phyloP scores from a whole-genome alignment of 2,797 vertebrate species.

The Adelosebastes latens region DNA sequence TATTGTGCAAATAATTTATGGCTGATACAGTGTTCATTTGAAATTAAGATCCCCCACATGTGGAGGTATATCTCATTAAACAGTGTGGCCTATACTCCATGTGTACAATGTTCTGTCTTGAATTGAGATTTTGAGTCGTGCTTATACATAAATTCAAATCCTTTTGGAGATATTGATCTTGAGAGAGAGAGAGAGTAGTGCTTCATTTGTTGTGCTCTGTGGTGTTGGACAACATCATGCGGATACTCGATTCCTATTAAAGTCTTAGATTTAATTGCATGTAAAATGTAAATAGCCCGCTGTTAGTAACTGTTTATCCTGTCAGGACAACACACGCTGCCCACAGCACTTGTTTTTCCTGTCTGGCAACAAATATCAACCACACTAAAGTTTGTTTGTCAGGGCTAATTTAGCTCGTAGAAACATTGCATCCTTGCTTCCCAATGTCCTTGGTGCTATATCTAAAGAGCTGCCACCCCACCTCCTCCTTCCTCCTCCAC shows the following conservation, averaged over 20 bases:
- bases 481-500: constrained; percentile 3
- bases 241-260: constrained; percentile 26
- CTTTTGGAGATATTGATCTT: constrained; percentile 50
- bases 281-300: constrained; percentile 36
- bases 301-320: constrained; percentile 60
- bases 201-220: not conserved
- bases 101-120: constrained; percentile 30
- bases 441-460: constrained; percentile 69
- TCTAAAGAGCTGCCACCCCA: constrained; percentile 62
- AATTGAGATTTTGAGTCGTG: constrained; percentile 40
- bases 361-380: constrained; percentile 62
- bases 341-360: constrained; percentile 53
- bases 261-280: constrained; percentile 18
- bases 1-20: constrained; percentile 78
- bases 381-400: constrained; percentile 75
- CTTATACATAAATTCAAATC: constrained; percentile 56
- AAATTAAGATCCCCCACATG: constrained; percentile 65
- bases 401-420: constrained; percentile 72
- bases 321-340: constrained; percentile 39
- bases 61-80: constrained; percentile 59
- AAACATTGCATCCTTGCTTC: constrained; percentile 62
- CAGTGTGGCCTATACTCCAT: constrained; percentile 9
- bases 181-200: not conserved
- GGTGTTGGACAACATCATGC: constrained; percentile 19
- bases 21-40: constrained; percentile 72